Conservation (phyloP, 1,140 invertebrate genomes). For the Mya arenaria region DNA sequence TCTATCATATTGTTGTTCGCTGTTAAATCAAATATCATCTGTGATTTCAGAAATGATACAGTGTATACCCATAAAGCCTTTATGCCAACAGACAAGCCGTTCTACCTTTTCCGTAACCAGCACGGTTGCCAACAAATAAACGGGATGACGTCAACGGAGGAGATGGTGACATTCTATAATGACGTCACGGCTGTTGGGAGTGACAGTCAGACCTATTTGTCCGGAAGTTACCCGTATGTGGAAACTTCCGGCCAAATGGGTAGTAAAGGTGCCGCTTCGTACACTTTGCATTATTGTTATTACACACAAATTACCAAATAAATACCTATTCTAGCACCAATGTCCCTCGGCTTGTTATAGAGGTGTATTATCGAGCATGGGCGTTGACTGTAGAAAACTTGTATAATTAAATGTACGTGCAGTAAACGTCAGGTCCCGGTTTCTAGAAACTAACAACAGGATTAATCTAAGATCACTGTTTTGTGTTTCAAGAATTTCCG, state of each 20-base stretch:
- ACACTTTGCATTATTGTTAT: slow-evolving; percentile 44
- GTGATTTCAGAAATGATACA: slow-evolving; percentile 19
- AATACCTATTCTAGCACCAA: slow-evolving; percentile 1
- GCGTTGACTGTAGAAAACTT: too few relatives aligned
- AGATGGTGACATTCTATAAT: slow-evolving; percentile 45
- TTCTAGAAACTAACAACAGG: too few relatives aligned
- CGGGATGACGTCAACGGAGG: slow-evolving; percentile 38
- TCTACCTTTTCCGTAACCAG: slow-evolving; percentile 40
- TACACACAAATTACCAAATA: slow-evolving; percentile 47
- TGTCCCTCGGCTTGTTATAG: too few relatives aligned
- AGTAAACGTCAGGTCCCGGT: too few relatives aligned
- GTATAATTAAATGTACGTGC: too few relatives aligned
- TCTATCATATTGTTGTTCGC: too few relatives aligned
- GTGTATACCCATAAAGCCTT: slow-evolving; percentile 46
- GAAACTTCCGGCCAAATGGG: background rate
- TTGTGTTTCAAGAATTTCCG: too few relatives aligned
- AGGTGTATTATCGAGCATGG: too few relatives aligned
- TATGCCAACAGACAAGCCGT: slow-evolving; percentile 27
- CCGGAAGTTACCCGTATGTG: slow-evolving; percentile 29
- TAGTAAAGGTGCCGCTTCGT: slow-evolving; percentile 1
- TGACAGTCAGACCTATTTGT: background rate
- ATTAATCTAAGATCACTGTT: too few relatives aligned
- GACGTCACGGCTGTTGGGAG: slow-evolving; percentile 16
- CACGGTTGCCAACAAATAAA: slow-evolving; percentile 41
- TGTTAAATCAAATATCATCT: too few relatives aligned